These are phyloP conservation scores for Mesitornis unicolor DNA, from an alignment of 2,113 vertebrate species.

Conservation along the genomic window DNA sequence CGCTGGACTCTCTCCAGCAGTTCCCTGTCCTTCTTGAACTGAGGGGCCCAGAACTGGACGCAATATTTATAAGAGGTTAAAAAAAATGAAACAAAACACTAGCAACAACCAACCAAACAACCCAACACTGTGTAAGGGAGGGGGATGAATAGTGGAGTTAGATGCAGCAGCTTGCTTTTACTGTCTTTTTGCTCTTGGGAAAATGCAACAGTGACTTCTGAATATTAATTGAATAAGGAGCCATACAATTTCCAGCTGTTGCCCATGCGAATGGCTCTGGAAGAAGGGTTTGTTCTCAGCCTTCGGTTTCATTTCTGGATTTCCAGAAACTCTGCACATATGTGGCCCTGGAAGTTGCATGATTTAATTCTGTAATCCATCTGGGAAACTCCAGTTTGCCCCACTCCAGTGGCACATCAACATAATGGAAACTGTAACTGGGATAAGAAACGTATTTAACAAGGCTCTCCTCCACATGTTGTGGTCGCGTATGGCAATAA, in stretches of 20 bases:
- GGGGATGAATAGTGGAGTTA: not conserved
- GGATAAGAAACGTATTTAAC: not conserved
- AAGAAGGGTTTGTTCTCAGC: not conserved
- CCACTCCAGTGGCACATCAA: not conserved
- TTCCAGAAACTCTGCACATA: slow-evolving; percentile 10
- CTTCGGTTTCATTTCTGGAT: not conserved
- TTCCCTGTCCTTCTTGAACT: too few species aligned
- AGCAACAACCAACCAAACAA: not conserved
- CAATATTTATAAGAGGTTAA: slow-evolving; percentile 1
- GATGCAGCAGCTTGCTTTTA: slow-evolving; percentile 34
- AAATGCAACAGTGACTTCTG: slow-evolving; percentile 14
- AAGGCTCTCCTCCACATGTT: not conserved
- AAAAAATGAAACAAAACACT: not conserved
- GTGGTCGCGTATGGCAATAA: not conserved
- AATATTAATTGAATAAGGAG: slow-evolving; percentile 59
- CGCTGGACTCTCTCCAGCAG: too few species aligned
- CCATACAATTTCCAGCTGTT: slow-evolving; percentile 51
- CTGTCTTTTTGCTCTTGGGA: slow-evolving; percentile 2
- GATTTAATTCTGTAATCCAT: not conserved
- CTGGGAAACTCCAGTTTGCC: not conserved
- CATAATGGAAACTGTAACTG: not conserved
- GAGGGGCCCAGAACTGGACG: too few species aligned
- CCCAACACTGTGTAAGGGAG: not conserved
- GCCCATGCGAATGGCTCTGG: not conserved
- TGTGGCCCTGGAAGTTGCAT: not conserved